phyloP scores from a whole-genome alignment of 2,888 invertebrate species.

The Dryobota labecula region DNA sequence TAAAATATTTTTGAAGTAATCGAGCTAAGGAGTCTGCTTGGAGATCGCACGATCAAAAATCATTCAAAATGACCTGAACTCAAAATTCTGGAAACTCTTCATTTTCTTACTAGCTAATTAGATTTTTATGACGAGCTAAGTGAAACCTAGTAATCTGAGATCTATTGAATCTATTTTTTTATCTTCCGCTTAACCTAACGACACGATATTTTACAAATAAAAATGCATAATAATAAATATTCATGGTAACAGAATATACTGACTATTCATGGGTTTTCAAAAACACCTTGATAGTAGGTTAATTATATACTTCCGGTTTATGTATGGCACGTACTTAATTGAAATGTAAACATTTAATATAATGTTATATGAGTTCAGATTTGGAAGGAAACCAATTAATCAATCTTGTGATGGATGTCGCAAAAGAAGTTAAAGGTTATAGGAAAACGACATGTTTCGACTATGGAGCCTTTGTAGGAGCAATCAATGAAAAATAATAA shows the following conservation, averaged over 20 bases:
- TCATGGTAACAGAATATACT: slow-evolving; percentile 6
- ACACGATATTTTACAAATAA: background rate
- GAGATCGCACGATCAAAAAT: too few relatives aligned
- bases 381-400: background rate
- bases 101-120: too few relatives aligned
- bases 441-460: background rate
- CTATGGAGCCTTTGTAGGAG: background rate
- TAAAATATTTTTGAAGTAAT: too few relatives aligned
- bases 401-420: background rate
- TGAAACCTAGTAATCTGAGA: background rate
- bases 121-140: background rate
- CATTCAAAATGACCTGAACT: too few relatives aligned
- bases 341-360: background rate
- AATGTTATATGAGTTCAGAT: background rate
- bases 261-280: slow-evolving; percentile 7
- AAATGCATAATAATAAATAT: too few relatives aligned
- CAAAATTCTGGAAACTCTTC: too few relatives aligned
- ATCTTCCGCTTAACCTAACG: background rate
- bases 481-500: background rate
- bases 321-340: background rate
- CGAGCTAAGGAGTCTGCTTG: too few relatives aligned
- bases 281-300: slow-evolving; percentile 16
- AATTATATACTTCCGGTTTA: background rate
- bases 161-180: background rate
- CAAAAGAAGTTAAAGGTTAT: background rate